These are phyloP conservation scores for Ladona fulva DNA, from an alignment of 1,140 invertebrate genomes.

Conservation along the genomic window DNA sequence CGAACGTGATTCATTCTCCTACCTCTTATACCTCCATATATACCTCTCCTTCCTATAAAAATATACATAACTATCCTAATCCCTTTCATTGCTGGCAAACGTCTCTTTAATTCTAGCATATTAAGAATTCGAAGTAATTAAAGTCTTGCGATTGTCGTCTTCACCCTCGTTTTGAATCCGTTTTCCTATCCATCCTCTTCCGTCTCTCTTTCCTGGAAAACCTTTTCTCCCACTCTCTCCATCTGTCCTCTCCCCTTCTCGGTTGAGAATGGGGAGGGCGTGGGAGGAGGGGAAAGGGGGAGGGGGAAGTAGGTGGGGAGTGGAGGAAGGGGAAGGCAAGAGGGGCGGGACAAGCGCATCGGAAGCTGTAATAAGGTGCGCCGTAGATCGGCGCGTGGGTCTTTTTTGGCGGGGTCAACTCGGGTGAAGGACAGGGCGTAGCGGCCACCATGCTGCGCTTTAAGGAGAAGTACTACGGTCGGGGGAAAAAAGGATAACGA, in stretches of 20 bases:
- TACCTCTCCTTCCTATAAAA: too few species aligned
- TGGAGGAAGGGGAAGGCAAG: not conserved
- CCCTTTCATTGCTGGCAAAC: too few species aligned
- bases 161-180: too few species aligned
- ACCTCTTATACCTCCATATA: too few species aligned
- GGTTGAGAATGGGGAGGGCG: not conserved
- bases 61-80: too few species aligned
- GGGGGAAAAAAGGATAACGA: not conserved
- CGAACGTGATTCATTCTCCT: too few species aligned
- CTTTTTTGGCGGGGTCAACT: not conserved
- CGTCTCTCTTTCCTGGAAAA: not conserved
- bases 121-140: too few species aligned
- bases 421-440: not conserved
- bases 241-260: not conserved
- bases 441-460: not conserved
- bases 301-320: not conserved
- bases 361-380: not conserved
- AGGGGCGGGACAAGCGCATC: not conserved
- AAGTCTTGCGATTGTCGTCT: too few species aligned
- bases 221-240: not conserved
- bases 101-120: too few species aligned
- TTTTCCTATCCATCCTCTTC: too few species aligned
- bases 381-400: not conserved
- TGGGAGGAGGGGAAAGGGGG: not conserved
- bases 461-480: not conserved